Evolutionary conservation across 2,113 vertebrate genomes (phyloP).

Genomic region (Triplophysa tibetana): DNA sequence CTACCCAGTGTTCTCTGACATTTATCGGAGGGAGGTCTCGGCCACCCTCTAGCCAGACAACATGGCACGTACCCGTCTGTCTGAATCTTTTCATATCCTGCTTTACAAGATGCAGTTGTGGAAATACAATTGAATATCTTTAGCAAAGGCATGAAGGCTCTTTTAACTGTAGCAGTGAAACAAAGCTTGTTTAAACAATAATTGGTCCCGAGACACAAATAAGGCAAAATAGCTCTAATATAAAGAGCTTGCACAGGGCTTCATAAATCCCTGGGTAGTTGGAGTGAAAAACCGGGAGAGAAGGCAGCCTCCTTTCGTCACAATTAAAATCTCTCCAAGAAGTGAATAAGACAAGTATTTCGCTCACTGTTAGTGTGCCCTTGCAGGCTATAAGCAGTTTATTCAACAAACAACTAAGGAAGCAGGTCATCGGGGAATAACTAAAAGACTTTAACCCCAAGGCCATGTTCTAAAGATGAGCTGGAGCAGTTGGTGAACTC

Average conservation of each 20-base stretch:
- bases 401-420: slow-evolving; percentile 32
- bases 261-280: neutral
- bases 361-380: neutral
- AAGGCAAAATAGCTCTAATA: slow-evolving; percentile 10
- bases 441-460: slow-evolving; percentile 18
- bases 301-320: too few relatives aligned
- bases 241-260: neutral
- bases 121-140: slow-evolving; percentile 24
- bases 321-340: neutral
- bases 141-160: neutral
- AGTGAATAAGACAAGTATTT: slow-evolving; percentile 15
- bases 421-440: slow-evolving; percentile 35
- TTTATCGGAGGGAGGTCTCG: neutral
- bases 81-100: neutral
- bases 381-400: neutral
- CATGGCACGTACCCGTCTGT: neutral
- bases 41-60: neutral
- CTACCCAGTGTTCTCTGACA: neutral
- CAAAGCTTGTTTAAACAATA: slow-evolving; percentile 22
- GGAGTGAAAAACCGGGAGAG: neutral
- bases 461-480: slow-evolving; percentile 23
- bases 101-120: slow-evolving; percentile 19
- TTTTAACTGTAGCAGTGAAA: slow-evolving; percentile 6
- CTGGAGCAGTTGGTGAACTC: neutral
- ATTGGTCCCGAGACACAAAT: neutral